These are phyloP conservation scores for Salmo trutta DNA, from an alignment of 2,797 vertebrate species.

Conservation along the genomic window DNA sequence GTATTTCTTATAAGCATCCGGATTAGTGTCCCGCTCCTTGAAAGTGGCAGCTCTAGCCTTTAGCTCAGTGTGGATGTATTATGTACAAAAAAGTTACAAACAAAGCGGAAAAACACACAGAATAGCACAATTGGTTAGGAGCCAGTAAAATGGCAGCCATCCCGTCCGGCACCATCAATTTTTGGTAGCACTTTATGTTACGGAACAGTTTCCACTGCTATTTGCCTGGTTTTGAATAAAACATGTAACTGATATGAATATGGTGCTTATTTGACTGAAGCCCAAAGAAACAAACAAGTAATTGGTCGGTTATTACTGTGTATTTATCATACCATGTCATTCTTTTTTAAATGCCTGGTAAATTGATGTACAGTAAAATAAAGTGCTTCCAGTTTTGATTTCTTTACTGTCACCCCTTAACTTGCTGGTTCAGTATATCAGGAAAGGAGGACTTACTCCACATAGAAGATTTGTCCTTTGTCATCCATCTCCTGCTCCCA, in stretches of 20 bases:
- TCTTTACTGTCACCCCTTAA: not conserved
- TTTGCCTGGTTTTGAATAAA: not conserved
- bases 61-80: too few relatives aligned
- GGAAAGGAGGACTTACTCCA: conserved; percentile 85
- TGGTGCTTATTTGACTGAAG: not conserved
- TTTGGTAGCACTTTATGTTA: too few relatives aligned
- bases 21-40: too few relatives aligned
- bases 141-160: too few relatives aligned
- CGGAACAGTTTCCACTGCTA: not conserved
- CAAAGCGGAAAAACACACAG: too few relatives aligned
- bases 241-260: not conserved
- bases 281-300: not conserved
- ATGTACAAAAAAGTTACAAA: too few relatives aligned
- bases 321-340: not conserved
- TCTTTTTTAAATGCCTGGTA: not conserved
- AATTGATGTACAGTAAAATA: not conserved
- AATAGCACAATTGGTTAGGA: too few relatives aligned
- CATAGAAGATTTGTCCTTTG: conserved; percentile 91
- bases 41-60: too few relatives aligned
- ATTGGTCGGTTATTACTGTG: not conserved
- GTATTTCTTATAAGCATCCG: too few relatives aligned
- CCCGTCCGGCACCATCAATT: too few relatives aligned
- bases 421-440: not conserved
- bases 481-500: conserved; percentile 97
- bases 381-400: not conserved